Base-by-base conservation (phyloP, 2,113 vertebrate genomes). In the Zapus hudsonius region DNA sequence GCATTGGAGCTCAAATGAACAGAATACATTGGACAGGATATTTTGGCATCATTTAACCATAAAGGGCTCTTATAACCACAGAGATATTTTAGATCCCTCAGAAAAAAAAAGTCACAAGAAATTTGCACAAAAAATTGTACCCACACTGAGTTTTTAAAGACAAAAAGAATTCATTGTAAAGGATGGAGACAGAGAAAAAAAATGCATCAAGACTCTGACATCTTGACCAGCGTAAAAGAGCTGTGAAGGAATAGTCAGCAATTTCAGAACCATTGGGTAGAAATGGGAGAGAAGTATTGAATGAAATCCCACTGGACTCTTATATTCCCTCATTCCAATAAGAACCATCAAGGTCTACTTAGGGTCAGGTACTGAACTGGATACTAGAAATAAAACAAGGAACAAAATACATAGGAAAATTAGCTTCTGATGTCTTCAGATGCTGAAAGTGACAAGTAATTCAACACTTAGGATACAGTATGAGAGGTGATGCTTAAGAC, bases 61-160 rank as follows among this genome's bases (percentile, higher is more conserved):
- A n/a, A 2, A 81, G 25, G 19, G 25, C 84, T 84, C 0, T 29
- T 66, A 15, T 66, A 17, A 57, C 23, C 33, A 72, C 89, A 36
- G 87, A 92, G 92, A 38, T 36, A 44, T 16, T 40, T 25, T 44
- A 70, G 17, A 91, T 63, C 2, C 10, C 23, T 75, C 27, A 87
- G 67, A 22, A 61, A 85, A 11, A 90, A n/a, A n/a, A n/a, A n/a
- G n/a, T n/a, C n/a, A n/a, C n/a, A n/a, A 86, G 25, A 89, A 84
- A 70, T 80, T 91, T 85, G 9, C 22, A 73, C 33, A 17, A 87
- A 78, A 81, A 29, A 1, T 0, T 73, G 29, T 85, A 8, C 13
- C 20, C 11, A 72, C 42, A 33, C 17, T 70, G 44, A 70, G 10
- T 2, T 55, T 23, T 57, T 33, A 72, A 22, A 70, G 12, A 91